Conservation (phyloP, 2,797 vertebrate genomes). For the Xiphorhynchus erythropygius region DNA sequence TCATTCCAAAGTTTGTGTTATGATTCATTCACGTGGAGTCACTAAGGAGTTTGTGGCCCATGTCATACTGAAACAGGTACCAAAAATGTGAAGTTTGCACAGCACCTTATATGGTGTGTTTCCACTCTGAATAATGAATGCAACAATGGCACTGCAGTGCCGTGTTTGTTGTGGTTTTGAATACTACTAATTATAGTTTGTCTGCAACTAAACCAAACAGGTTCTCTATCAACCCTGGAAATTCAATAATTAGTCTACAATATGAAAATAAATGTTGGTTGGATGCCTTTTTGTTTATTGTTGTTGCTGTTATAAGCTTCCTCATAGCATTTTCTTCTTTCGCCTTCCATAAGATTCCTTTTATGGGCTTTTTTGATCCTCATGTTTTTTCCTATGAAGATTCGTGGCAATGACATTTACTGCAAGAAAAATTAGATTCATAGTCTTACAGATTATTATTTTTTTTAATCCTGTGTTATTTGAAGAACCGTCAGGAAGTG, state of each 20-base stretch:
- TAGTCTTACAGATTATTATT: neutral
- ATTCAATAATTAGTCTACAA: neutral
- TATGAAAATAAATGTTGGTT: neutral
- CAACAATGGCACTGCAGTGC: neutral
- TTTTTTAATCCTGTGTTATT: neutral
- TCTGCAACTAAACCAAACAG: neutral
- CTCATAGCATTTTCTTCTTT: neutral
- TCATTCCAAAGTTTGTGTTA: neutral
- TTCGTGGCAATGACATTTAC: neutral
- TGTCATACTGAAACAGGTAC: neutral
- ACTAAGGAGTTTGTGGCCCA: neutral
- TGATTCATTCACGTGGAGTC: neutral
- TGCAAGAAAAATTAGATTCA: neutral
- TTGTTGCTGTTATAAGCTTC: neutral
- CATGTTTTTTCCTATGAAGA: neutral
- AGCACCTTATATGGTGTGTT: neutral
- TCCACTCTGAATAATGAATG: neutral
- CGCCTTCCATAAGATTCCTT: neutral
- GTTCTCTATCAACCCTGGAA: neutral
- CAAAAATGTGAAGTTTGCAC: neutral
- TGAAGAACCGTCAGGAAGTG: neutral
- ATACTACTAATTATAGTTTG: neutral
- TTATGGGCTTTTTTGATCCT: neutral
- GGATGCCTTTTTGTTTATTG: neutral
- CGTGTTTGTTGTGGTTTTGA: neutral